These are phyloP conservation scores for Cerastis rubricosa DNA, from an alignment of 2,888 invertebrate species.

Conservation along the genomic window DNA sequence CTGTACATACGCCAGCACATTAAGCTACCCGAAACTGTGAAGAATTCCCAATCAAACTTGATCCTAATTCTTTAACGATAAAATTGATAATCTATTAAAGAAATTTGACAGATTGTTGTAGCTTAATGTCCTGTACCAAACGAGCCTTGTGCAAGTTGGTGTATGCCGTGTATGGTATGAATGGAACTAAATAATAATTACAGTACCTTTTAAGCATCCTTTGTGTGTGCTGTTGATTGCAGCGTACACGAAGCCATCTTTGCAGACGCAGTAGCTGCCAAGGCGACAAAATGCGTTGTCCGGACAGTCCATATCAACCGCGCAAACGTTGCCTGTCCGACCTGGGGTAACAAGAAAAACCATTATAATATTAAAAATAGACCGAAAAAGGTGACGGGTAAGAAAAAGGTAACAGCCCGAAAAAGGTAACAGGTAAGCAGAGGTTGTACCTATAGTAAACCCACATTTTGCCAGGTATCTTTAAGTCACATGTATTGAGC, in stretches of 20 bases:
- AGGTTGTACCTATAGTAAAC: no score
- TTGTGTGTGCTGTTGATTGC: conserved; percentile 84
- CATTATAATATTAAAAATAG: not conserved
- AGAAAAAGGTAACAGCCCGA: not conserved
- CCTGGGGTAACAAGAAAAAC: conserved; percentile 73
- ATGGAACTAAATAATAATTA: not conserved
- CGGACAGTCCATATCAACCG: conserved; percentile 85
- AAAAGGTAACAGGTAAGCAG: not conserved
- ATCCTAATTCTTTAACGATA: no score
- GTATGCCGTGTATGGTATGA: not conserved
- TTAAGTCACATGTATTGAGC: no score
- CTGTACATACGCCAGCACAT: no score
- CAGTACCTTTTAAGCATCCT: conserved; percentile 85
- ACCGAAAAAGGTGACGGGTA: no score
- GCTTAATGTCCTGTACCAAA: no score
- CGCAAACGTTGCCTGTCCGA: conserved; percentile 86
- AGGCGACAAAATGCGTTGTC: conserved; percentile 88
- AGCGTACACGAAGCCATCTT: conserved; percentile 87
- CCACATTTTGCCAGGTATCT: no score
- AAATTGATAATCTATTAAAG: no score
- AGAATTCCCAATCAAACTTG: no score
- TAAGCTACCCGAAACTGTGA: no score
- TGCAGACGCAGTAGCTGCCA: conserved; percentile 87
- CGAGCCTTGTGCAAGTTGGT: not conserved
- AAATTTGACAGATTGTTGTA: no score